Percentiles rank a stretch among this genome's conserved stretches.
phyloP scores from a whole-genome alignment of 30 jellyfish, hydroid and myxozoan species.

The Nemopilema nomurai region DNA sequence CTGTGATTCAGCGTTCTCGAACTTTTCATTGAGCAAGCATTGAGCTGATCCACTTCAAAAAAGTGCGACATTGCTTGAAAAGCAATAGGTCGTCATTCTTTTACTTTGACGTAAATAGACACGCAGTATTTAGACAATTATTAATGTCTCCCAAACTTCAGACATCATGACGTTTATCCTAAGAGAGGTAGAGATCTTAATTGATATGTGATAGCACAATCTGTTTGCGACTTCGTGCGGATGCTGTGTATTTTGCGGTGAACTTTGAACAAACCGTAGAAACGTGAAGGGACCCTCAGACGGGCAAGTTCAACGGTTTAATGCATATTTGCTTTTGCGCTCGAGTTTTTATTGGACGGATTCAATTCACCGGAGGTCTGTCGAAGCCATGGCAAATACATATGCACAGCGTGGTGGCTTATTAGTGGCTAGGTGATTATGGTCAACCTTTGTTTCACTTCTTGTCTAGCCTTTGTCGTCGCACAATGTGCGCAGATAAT shows the following conservation, averaged over 20 bases:
- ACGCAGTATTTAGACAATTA: too few species aligned
- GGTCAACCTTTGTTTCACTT: conserved; percentile 11
- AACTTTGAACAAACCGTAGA: background rate
- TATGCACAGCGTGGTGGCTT: conserved; percentile 43
- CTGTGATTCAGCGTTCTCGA: too few species aligned
- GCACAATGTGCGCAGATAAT: conserved; percentile 64
- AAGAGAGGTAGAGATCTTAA: too few species aligned
- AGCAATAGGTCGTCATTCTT: too few species aligned
- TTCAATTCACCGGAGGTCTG: conserved; percentile 46
- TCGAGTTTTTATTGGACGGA: conserved; percentile 36
- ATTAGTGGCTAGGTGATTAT: conserved; percentile 28
- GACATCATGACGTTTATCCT: too few species aligned
- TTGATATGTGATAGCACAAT: too few species aligned
- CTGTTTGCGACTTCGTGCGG: background rate
- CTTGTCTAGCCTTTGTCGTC: conserved; percentile 49
- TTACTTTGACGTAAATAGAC: too few species aligned
- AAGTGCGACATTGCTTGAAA: too few species aligned
- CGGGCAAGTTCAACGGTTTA: conserved; percentile 12
- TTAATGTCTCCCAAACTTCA: too few species aligned
- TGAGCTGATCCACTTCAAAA: too few species aligned
- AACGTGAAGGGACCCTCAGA: background rate
- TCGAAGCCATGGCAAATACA: conserved; percentile 39
- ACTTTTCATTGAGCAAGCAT: too few species aligned
- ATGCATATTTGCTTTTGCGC: conserved; percentile 47
- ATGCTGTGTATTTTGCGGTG: background rate